A percentile compares a stretch with the other conserved stretches of the same genome.
Evolutionary conservation across 2,888 invertebrate species (phyloP).

Genomic region (Dryadula phaetusa): DNA sequence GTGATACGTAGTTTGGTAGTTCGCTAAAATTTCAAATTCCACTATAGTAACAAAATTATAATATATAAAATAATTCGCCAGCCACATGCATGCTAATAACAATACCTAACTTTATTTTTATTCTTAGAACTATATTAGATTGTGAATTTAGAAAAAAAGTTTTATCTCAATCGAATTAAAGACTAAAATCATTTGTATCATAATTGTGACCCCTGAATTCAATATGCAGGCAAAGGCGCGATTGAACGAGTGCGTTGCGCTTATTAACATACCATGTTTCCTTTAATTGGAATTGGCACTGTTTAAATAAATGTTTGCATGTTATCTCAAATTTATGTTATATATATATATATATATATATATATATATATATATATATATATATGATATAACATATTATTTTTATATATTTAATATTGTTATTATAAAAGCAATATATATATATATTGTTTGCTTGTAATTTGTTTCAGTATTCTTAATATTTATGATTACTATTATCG

Average conservation of each 20-base stretch:
- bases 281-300: conserved; percentile 35
- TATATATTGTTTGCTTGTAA: neutral
- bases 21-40: neutral
- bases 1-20: no score
- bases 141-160: neutral
- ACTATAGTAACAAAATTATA: conserved; percentile 3
- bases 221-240: conserved; percentile 44
- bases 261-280: conserved; percentile 41
- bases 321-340: conserved; percentile 2
- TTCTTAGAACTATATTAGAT: conserved; percentile 25
- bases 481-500: neutral
- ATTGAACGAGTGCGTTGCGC: conserved; percentile 43
- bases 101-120: conserved; percentile 32
- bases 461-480: neutral
- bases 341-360: no score
- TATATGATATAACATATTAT: neutral
- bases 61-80: conserved; percentile 21
- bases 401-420: neutral
- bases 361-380: neutral
- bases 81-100: conserved; percentile 19
- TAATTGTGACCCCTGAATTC: conserved; percentile 42
- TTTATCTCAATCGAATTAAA: neutral
- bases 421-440: neutral
- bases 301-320: conserved; percentile 19
- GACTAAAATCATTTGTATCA: neutral